phyloP scores from a whole-genome alignment of 23 tunicate species.

The Trididemnum clinides region DNA sequence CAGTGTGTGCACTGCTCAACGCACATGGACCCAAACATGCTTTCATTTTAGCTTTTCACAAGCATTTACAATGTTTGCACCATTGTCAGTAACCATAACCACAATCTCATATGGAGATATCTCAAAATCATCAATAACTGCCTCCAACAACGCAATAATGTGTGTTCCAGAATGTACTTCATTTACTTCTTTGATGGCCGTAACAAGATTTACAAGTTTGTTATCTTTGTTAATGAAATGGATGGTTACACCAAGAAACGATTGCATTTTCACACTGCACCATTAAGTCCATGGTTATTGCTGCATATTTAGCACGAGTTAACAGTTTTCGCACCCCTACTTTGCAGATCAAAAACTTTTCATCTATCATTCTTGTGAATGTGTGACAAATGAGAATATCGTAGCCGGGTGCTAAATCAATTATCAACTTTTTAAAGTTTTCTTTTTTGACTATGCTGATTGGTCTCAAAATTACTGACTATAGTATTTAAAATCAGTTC shows the following conservation, averaged over 20 bases:
- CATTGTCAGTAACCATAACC: background rate
- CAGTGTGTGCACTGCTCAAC: background rate
- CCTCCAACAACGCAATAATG: background rate
- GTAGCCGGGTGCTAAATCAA: background rate
- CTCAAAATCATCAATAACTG: background rate
- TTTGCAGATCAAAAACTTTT: slow-evolving; percentile 15
- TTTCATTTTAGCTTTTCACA: background rate
- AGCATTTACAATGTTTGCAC: background rate
- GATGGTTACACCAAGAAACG: slow-evolving; percentile 28
- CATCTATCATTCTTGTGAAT: slow-evolving; percentile 20
- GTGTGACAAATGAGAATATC: slow-evolving; percentile 16
- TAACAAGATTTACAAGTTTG: slow-evolving; percentile 20
- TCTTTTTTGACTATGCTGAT: background rate
- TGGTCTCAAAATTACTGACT: background rate
- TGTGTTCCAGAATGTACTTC: slow-evolving; percentile 20
- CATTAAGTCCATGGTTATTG: slow-evolving; percentile 40
- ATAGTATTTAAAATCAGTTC: slow-evolving; percentile 5
- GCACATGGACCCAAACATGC: background rate
- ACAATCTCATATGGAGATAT: background rate
- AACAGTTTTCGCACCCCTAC: slow-evolving; percentile 11
- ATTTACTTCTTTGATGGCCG: slow-evolving; percentile 48
- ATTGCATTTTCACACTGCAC: slow-evolving; percentile 34
- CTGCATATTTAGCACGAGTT: slow-evolving; percentile 12
- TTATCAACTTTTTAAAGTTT: slow-evolving; percentile 29
- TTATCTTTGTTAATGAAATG: slow-evolving; percentile 23